A percentile compares a stretch with the other conserved stretches of the same genome.
These are phyloP conservation scores for Actias luna DNA, from an alignment of 2,888 invertebrate genomes.

Conservation along the genomic window DNA sequence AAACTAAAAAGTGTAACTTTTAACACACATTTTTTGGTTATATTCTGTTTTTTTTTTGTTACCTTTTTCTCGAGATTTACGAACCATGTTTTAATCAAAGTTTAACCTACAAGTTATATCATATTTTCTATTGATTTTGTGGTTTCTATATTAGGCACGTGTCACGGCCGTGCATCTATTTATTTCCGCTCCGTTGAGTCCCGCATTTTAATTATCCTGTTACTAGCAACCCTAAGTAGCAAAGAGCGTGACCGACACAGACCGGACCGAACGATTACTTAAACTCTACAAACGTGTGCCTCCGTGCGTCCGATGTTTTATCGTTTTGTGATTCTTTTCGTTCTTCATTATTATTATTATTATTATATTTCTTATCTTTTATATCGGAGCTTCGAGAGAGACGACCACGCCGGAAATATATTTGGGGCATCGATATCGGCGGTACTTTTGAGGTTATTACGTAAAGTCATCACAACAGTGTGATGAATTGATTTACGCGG, in stretches of 20 bases:
- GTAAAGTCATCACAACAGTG: not conserved
- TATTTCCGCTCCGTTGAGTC: not conserved
- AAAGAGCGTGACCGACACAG: conserved; percentile 4
- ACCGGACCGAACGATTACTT: conserved; percentile 5
- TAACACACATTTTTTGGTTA: no score
- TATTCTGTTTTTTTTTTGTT: no score
- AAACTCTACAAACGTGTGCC: conserved; percentile 7
- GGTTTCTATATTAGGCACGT: no score
- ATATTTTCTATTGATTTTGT: no score
- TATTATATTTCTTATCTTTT: conserved; percentile 5
- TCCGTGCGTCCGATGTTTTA: conserved; percentile 7
- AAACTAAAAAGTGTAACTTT: no score
- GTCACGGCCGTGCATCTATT: no score
- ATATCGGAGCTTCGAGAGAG: conserved; percentile 12
- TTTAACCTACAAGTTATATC: no score
- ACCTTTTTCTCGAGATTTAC: no score
- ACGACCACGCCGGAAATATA: conserved; percentile 13
- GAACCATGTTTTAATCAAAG: no score
- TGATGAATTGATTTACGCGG: not conserved
- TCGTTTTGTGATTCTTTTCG: no score
- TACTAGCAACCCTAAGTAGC: not conserved
- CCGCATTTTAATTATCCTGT: not conserved
- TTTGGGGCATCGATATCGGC: conserved; percentile 6
- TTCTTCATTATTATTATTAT: not conserved
- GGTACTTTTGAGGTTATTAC: not conserved